Base-by-base conservation (phyloP, 2,797 vertebrate genomes). In the Gambelia wislizenii region DNA sequence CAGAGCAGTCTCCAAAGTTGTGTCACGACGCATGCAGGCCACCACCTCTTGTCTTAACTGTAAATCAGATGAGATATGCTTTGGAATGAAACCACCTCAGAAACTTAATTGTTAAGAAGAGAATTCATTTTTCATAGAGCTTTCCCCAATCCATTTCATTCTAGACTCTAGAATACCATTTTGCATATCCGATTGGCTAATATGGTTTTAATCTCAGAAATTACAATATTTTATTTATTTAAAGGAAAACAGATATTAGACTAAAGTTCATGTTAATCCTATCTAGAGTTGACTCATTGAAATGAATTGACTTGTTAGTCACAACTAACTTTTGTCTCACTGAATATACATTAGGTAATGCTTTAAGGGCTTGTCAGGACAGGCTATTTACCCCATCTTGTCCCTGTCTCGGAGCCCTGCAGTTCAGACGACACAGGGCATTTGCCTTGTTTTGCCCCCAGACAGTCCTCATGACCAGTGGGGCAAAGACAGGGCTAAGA, bases 41-140 rank as follows among this genome's bases (percentile, higher is more conserved):
- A 99, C 99, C 18, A 99, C 99, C 14, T 99, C 99, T 96, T 99
- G 99, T 90, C 99, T 97, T 93, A 99, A 96, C 99, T 99, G 67
- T 14, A 12, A 54, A 79, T 10, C 84, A 76, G 67, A 76, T 89
- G 27, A 89, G 83, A 6, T 10, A 90, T 27, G 22, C 8, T 92
- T 61, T 39, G 90, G 90, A 69, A 85, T 44, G 8, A 89, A 78
- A 27, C 0, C 0, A 89, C 25, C 6, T 39, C 14, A 80, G 16
- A 6, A 92, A 79, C 47, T 1, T 20, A 49, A 30, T 27, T 83
- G 67, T 20, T 36, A 42, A 20, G 88, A 72, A 30, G 2, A 84
- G 61, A 61, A 30, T 33, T 67, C 64, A 67, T 67, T 10, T 89
- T 13, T 8, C 30, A 61, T 70, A 85, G 64, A 13, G 39, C 10